These are phyloP conservation scores for Ecliptopera silaceata DNA, from an alignment of 2,888 invertebrate species.

Conservation along the genomic window DNA sequence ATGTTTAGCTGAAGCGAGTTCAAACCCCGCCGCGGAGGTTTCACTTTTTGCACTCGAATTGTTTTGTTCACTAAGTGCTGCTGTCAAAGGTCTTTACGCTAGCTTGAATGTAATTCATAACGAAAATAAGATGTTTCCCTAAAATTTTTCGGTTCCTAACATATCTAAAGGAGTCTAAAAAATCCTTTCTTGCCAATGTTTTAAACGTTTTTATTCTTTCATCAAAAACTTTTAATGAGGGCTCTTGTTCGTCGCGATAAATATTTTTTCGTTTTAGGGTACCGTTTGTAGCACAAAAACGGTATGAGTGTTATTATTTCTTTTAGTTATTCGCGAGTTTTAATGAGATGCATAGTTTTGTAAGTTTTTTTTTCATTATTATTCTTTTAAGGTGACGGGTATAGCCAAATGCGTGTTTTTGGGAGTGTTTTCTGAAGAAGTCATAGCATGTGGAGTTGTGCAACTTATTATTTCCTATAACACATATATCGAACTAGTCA, in stretches of 20 bases:
- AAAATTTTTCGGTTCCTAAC: not conserved
- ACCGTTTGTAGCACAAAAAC: slow-evolving; percentile 10
- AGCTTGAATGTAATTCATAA: not conserved
- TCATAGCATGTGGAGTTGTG: no score
- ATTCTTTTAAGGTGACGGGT: not conserved
- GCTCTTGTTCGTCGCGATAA: slow-evolving; percentile 33
- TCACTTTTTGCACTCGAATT: no score
- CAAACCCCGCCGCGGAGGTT: no score
- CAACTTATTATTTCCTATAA: no score
- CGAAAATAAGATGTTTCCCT: not conserved
- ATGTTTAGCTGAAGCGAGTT: no score
- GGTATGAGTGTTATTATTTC: not conserved
- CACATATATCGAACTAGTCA: no score
- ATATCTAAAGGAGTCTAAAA: slow-evolving; percentile 5
- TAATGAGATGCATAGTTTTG: slow-evolving; percentile 6
- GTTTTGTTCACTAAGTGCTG: not conserved
- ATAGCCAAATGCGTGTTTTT: no score
- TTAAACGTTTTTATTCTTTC: slow-evolving; percentile 36
- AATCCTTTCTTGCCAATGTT: slow-evolving; percentile 12
- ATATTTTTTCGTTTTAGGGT: slow-evolving; percentile 28
- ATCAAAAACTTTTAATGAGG: slow-evolving; percentile 46
- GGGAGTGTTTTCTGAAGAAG: no score
- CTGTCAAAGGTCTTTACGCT: not conserved
- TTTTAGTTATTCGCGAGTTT: not conserved
- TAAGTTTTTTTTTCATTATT: not conserved